Percentiles rank a stretch among this genome's conserved stretches.
Evolutionary conservation across 2,113 vertebrate species (phyloP).

Genomic region (Carettochelys insculpta): DNA sequence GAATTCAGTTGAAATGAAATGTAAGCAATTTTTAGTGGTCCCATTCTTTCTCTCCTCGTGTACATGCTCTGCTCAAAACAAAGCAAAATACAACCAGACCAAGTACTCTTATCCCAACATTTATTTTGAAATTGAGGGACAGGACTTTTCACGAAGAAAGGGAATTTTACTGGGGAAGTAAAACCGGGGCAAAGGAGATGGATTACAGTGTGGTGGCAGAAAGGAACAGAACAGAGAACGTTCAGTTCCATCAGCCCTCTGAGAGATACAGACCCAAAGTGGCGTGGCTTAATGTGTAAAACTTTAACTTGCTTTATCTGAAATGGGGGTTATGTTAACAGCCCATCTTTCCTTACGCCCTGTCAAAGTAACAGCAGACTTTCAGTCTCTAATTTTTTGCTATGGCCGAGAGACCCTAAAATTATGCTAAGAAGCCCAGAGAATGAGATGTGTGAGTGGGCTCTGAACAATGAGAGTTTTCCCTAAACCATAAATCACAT

Average conservation of each 20-base stretch:
- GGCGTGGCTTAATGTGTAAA: background rate
- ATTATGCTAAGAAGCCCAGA: background rate
- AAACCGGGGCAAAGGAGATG: background rate
- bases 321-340: background rate
- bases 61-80: background rate
- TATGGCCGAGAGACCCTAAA: background rate
- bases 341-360: background rate
- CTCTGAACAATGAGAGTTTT: background rate
- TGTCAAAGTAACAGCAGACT: background rate
- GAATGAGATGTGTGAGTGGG: background rate
- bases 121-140: rapidly evolving
- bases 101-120: background rate
- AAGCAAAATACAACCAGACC: background rate
- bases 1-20: background rate
- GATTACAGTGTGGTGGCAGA: background rate
- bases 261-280: background rate
- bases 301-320: background rate
- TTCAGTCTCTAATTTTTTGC: background rate
- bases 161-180: background rate
- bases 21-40: background rate
- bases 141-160: background rate
- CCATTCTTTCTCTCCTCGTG: background rate
- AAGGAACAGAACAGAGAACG: background rate
- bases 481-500: background rate
- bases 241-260: background rate